Conservation (phyloP, 2,888 invertebrate species). For the Cyclophora punctaria region DNA sequence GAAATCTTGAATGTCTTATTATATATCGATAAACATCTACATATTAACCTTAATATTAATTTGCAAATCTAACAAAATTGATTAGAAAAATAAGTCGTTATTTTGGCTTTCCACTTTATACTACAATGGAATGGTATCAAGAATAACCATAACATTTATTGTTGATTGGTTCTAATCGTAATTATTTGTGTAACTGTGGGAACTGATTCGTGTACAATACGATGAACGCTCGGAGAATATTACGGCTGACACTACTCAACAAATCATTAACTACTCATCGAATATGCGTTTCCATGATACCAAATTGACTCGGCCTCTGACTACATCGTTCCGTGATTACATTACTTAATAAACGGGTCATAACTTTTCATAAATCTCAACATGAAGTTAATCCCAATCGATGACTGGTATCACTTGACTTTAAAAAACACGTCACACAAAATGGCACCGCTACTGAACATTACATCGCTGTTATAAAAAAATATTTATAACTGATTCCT, state of each 20-base stretch:
- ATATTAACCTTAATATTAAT: constrained; percentile 56
- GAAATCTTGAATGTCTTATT: constrained; percentile 64
- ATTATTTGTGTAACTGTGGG: constrained; percentile 6
- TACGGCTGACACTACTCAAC: too few species aligned
- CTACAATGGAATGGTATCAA: constrained; percentile 71
- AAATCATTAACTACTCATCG: too few species aligned
- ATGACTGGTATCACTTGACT: constrained; percentile 18
- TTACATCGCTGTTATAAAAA: constrained; percentile 43
- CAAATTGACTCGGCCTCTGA: constrained; percentile 20
- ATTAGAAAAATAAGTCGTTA: constrained; percentile 74
- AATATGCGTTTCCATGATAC: constrained; percentile 9
- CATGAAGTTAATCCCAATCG: constrained; percentile 12
- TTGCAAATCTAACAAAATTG: constrained; percentile 70
- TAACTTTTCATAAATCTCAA: constrained; percentile 8
- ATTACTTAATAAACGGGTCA: constrained; percentile 2
- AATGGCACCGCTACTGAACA: constrained; percentile 63
- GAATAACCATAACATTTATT: constrained; percentile 52
- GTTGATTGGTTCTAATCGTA: constrained; percentile 34
- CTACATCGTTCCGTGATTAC: constrained; percentile 7
- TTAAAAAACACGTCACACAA: constrained; percentile 42
- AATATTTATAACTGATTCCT: constrained; percentile 50
- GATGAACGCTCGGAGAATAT: not conserved
- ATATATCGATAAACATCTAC: constrained; percentile 68
- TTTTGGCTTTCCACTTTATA: constrained; percentile 69
- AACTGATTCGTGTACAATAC: not conserved